Base-by-base conservation (phyloP, 2,113 vertebrate genomes). In the Calyptomena viridis region DNA sequence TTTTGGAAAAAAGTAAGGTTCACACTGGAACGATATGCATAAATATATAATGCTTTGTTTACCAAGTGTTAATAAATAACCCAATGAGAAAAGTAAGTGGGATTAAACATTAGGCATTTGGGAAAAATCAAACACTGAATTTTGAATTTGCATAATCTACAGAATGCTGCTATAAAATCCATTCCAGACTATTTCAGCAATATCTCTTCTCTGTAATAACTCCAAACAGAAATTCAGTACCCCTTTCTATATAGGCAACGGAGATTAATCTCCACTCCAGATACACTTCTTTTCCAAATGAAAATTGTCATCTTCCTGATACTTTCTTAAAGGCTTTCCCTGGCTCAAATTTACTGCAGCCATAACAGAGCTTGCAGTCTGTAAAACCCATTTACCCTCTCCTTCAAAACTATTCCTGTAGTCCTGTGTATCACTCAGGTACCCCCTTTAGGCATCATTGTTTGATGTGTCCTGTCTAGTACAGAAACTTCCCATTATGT, bases 81-180 rank as follows among this genome's bases (percentile, higher is more conserved):
- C 44, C 53, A 71, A 37, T 75, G 59, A 83, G 58, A 89, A 94
- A 97, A 96, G 74, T 89, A 97, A 96, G 74, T 89, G 17, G 71
- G 97, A 96, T 97, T 98, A 98, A 97, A 87, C 89, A 98, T 97
- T 97, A 97, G 63, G 92, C 84, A 94, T 89, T 62, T 15, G 1
- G 22, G 53, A 60, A 89, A 90, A 77, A 93, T 63, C 87, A 92
- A 96, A 92, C 53, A 78, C 63, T 74, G 77, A 64, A 39, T 79
- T 89, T 64, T 85, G 46, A 84, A 84, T 92, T 76, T 46, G 53
- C 49, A 74, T 69, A 8, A 53, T 53, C 59, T 72, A 46, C 22
- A 63, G 58, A 66, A 84, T n/a, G 42, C 31, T 44, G 35, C 44
- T 86, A 64, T 12, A 52, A 73, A 84, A 84, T 63, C 35, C 40